These are phyloP conservation scores for Thrips palmi DNA, from an alignment of 1,140 invertebrate genomes.

Conservation along the genomic window DNA sequence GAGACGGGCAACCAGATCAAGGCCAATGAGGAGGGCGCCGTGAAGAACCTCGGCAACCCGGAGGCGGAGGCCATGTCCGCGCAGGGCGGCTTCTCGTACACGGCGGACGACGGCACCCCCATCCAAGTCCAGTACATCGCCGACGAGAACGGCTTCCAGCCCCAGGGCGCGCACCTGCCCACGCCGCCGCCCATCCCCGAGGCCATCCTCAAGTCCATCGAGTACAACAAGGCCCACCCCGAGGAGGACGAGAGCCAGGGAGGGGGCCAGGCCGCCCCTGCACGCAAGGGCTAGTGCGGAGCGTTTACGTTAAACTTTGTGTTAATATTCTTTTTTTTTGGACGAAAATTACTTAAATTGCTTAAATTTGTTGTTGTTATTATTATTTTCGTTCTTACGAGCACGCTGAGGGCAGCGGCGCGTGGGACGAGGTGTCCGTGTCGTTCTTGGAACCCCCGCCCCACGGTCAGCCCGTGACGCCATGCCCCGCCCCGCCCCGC, in stretches of 20 bases:
- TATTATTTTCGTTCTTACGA: no score
- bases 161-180: conserved; percentile 50
- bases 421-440: no score
- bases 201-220: conserved; percentile 23
- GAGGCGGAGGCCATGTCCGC: conserved; percentile 41
- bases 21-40: conserved; percentile 41
- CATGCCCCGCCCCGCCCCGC: no score
- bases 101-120: conserved; percentile 47
- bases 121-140: conserved; percentile 56
- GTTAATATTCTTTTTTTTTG: no score
- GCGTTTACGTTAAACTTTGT: no score
- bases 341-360: no score
- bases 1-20: conserved; percentile 48
- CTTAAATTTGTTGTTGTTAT: no score
- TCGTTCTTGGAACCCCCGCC: no score
- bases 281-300: no score
- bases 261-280: conserved; percentile 13
- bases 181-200: conserved; percentile 53
- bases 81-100: conserved; percentile 51
- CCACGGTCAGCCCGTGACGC: no score
- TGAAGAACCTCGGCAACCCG: conserved; percentile 36
- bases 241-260: no score
- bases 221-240: conserved; percentile 22
- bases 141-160: conserved; percentile 60
- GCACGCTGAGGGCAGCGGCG: no score